Evolutionary conservation across 2,888 invertebrate genomes (phyloP).

Genomic region (Spisula subtruncata): DNA sequence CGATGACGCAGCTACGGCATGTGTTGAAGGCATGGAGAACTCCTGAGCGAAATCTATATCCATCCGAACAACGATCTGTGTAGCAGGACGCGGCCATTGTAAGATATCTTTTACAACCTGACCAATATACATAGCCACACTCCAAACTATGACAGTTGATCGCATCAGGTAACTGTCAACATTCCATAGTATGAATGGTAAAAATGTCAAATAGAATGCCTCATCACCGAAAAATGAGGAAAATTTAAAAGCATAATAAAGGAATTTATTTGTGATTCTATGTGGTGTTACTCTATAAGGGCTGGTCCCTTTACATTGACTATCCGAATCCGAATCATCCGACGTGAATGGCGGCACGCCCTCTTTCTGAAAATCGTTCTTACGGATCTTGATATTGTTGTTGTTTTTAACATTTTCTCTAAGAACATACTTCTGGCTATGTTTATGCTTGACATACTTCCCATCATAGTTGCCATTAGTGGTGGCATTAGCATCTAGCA

Average conservation of each 20-base stretch:
- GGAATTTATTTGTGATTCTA: constrained; percentile 68
- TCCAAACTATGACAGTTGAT: constrained; percentile 78
- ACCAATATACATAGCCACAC: constrained; percentile 81
- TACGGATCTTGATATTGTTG: background rate
- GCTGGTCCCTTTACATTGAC: constrained; percentile 36
- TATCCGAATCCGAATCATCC: constrained; percentile 67
- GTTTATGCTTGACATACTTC: constrained; percentile 63
- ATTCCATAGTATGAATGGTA: constrained; percentile 81
- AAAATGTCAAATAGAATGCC: constrained; percentile 78
- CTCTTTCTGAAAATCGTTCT: constrained; percentile 57
- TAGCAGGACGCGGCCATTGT: constrained; percentile 80
- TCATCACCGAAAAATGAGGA: constrained; percentile 82
- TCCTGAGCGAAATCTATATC: constrained; percentile 80
- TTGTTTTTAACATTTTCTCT: constrained; percentile 48
- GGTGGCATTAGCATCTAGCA: background rate
- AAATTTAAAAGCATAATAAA: constrained; percentile 76
- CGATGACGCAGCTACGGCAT: constrained; percentile 82
- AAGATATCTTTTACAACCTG: constrained; percentile 81
- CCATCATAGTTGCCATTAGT: constrained; percentile 23
- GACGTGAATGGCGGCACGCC: constrained; percentile 66
- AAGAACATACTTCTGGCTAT: constrained; percentile 59
- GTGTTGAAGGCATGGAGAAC: constrained; percentile 82
- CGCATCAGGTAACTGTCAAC: constrained; percentile 76
- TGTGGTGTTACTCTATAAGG: constrained; percentile 65
- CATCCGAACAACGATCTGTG: constrained; percentile 80